Evolutionary conservation across 1,140 invertebrate species (phyloP).

Genomic region (Drosophila bocqueti): DNA sequence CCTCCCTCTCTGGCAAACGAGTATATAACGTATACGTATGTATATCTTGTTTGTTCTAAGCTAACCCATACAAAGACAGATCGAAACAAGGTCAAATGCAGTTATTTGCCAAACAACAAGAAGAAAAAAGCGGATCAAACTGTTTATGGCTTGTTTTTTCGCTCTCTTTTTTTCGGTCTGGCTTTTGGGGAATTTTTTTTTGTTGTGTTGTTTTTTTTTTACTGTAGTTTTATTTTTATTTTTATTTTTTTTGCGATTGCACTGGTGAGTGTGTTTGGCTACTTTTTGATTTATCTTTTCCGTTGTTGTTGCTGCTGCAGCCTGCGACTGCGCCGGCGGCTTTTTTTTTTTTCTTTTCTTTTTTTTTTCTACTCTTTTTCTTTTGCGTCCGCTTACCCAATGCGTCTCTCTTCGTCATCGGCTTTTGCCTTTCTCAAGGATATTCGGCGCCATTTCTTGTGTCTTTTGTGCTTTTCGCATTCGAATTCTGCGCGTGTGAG

Average conservation of each 20-base stretch:
- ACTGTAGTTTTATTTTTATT: constrained; percentile 19
- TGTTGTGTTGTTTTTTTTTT: background rate
- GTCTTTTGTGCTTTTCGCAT: constrained; percentile 16
- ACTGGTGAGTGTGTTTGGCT: constrained; percentile 59
- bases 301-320: constrained; percentile 60
- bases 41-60: constrained; percentile 80
- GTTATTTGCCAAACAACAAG: constrained; percentile 71
- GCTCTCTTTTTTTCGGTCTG: constrained; percentile 45
- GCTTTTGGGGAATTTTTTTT: constrained; percentile 16
- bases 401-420: constrained; percentile 56
- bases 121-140: constrained; percentile 46
- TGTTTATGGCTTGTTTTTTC: constrained; percentile 52
- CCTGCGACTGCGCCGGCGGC: constrained; percentile 57
- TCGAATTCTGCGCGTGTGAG: constrained; percentile 68
- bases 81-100: constrained; percentile 84
- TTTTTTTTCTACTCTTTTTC: background rate
- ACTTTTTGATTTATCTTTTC: constrained; percentile 84
- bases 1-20: constrained; percentile 12
- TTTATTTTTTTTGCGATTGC: constrained; percentile 7
- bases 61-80: constrained; percentile 57
- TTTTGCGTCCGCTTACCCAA: background rate
- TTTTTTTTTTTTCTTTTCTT: constrained; percentile 45
- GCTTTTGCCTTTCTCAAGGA: constrained; percentile 76
- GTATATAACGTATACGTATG: background rate
- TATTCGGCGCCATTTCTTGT: constrained; percentile 71